Percentiles rank a stretch among this genome's conserved stretches.
Evolutionary conservation across 2,888 invertebrate genomes (phyloP).

Genomic region (Octodonta nipae): DNA sequence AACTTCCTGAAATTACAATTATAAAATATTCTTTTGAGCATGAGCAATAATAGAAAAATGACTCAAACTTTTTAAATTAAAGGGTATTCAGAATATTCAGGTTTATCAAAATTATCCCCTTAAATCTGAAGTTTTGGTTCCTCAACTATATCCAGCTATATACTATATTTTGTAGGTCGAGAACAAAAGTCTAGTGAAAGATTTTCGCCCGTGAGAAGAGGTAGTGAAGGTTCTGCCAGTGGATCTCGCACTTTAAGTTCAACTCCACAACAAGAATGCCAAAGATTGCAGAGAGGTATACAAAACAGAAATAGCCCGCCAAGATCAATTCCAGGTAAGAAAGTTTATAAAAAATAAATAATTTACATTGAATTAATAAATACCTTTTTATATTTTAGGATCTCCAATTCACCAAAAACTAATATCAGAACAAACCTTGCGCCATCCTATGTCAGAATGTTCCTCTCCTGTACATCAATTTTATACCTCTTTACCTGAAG

Average conservation of each 20-base stretch:
- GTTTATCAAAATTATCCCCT: too few species aligned
- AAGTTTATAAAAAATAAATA: not conserved
- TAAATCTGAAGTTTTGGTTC: too few species aligned
- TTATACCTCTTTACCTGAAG: constrained; percentile 39
- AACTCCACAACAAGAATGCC: constrained; percentile 64
- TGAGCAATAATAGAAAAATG: too few species aligned
- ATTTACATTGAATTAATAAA: not conserved
- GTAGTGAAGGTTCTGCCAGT: constrained; percentile 59
- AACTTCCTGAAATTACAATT: not conserved
- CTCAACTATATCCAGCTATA: too few species aligned
- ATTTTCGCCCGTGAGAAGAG: constrained; percentile 82
- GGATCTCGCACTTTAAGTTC: constrained; percentile 44
- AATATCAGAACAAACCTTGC: constrained; percentile 23
- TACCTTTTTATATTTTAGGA: constrained; percentile 30
- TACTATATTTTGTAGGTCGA: constrained; percentile 39
- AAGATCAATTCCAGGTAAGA: constrained; percentile 45
- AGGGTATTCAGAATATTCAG: too few species aligned
- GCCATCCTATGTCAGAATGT: constrained; percentile 29
- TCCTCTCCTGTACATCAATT: constrained; percentile 52
- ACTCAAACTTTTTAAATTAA: too few species aligned
- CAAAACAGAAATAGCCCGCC: constrained; percentile 36
- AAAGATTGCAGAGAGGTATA: constrained; percentile 52
- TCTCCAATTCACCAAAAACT: constrained; percentile 50
- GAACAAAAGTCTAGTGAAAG: constrained; percentile 53
- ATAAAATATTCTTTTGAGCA: not conserved